Evolutionary conservation across 2,113 vertebrate species (phyloP).

Genomic region (Gymnogyps californianus): DNA sequence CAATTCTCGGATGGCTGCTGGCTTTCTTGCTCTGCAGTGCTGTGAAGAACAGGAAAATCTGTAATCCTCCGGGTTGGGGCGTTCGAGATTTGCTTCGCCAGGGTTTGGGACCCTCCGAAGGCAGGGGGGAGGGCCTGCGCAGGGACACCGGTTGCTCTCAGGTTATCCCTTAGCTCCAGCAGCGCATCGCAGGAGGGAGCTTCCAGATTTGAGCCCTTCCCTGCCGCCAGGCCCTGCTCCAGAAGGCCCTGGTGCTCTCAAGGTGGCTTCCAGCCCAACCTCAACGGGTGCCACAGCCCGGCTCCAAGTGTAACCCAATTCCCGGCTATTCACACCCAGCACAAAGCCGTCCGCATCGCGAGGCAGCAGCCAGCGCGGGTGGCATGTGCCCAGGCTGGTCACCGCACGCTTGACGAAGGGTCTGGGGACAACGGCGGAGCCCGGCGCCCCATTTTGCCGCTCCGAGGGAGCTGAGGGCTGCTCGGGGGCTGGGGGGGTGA

Average conservation of each 20-base stretch:
- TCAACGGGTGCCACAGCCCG: fast-evolving
- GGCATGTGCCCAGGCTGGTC: not conserved
- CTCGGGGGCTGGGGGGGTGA: not conserved
- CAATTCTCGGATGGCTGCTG: not conserved
- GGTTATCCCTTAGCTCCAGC: not conserved
- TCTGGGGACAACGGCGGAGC: too few species aligned
- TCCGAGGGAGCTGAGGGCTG: not conserved
- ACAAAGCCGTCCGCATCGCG: fast-evolving
- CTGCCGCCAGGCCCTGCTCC: fast-evolving
- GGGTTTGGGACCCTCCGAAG: not conserved
- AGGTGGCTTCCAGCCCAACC: not conserved
- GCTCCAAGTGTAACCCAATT: not conserved
- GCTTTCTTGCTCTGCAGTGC: not conserved
- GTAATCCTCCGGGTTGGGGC: fast-evolving
- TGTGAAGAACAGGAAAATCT: not conserved
- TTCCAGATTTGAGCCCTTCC: not conserved
- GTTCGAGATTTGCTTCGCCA: fast-evolving
- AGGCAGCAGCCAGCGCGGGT: not conserved
- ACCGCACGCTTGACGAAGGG: fast-evolving
- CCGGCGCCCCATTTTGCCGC: fast-evolving
- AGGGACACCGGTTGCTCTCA: fast-evolving
- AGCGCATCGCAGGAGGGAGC: fast-evolving
- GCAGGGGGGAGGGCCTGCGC: not conserved
- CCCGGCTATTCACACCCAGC: fast-evolving
- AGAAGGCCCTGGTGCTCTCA: fast-evolving